Percentiles rank a stretch among this genome's conserved stretches.
phyloP scores from a whole-genome alignment of 2,113 vertebrate genomes.

The Poicephalus meyeri region DNA sequence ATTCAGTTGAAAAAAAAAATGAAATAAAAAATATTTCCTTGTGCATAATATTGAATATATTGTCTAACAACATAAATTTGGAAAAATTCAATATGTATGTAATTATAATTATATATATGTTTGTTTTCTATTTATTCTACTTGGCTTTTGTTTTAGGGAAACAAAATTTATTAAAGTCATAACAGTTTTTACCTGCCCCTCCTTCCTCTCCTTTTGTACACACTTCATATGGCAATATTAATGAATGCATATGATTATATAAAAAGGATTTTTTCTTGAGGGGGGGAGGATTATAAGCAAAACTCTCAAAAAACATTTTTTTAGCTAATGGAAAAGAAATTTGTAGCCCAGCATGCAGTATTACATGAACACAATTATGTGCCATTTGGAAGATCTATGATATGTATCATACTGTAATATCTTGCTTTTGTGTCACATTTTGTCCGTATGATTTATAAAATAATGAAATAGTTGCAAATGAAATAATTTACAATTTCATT shows the following conservation, averaged over 20 bases:
- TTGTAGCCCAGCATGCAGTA: background rate
- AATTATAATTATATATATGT: background rate
- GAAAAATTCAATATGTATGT: background rate
- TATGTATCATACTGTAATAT: background rate
- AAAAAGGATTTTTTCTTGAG: rapidly evolving
- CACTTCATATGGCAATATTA: background rate
- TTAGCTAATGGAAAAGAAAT: background rate
- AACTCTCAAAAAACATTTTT: rapidly evolving
- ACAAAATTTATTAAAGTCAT: background rate
- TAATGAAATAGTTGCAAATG: background rate
- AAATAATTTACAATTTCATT: background rate
- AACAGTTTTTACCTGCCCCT: background rate
- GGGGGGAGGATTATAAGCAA: background rate
- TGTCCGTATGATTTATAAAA: background rate
- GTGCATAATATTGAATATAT: background rate
- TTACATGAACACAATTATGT: background rate
- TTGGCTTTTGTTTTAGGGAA: background rate
- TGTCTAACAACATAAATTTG: background rate
- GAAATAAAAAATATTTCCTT: background rate
- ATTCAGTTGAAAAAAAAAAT: background rate
- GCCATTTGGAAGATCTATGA: background rate
- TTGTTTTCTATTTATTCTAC: background rate
- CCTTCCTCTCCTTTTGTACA: background rate
- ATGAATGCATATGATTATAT: too few species aligned
- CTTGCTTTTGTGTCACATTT: background rate